Conservation (phyloP, 92 coral and sea anemone genomes). For the Epizoanthus ramosus region DNA sequence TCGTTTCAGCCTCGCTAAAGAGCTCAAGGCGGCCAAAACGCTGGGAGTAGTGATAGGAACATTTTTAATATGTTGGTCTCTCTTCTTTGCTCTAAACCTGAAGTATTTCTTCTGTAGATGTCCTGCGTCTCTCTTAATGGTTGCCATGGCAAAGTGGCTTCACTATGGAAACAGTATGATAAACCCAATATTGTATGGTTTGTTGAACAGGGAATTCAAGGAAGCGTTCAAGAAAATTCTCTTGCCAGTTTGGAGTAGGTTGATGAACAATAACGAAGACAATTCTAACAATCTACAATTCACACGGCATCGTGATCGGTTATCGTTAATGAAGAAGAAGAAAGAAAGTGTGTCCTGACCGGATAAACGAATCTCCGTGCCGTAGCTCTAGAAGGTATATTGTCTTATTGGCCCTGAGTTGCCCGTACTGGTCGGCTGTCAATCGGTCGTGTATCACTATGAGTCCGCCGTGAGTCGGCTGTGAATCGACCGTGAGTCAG, state of each 20-base stretch:
- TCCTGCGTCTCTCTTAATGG: slow-evolving; percentile 61
- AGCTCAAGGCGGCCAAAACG: slow-evolving; percentile 92
- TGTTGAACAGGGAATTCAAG: slow-evolving; percentile 87
- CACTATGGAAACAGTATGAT: slow-evolving; percentile 94
- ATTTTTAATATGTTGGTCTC: slow-evolving; percentile 91
- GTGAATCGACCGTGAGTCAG: too few relatives aligned
- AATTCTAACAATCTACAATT: too few relatives aligned
- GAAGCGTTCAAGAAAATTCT: slow-evolving; percentile 79
- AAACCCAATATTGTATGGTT: slow-evolving; percentile 91
- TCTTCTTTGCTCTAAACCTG: slow-evolving; percentile 90
- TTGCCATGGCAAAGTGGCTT: slow-evolving; percentile 95
- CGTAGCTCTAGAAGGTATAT: too few relatives aligned
- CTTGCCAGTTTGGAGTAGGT: slow-evolving; percentile 39
- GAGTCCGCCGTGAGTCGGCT: too few relatives aligned
- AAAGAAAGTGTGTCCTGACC: too few relatives aligned
- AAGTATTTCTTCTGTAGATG: slow-evolving; percentile 67
- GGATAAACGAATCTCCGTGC: too few relatives aligned
- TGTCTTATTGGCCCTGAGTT: too few relatives aligned
- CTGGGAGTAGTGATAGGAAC: slow-evolving; percentile 95
- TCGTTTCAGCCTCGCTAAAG: slow-evolving; percentile 75
- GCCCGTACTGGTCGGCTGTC: too few relatives aligned
- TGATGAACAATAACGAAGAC: neutral
- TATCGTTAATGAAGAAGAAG: too few relatives aligned
- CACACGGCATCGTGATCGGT: too few relatives aligned
- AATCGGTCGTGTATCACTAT: too few relatives aligned